These are phyloP conservation scores for Drosophila orena DNA, from an alignment of 1,140 invertebrate species.

Conservation along the genomic window DNA sequence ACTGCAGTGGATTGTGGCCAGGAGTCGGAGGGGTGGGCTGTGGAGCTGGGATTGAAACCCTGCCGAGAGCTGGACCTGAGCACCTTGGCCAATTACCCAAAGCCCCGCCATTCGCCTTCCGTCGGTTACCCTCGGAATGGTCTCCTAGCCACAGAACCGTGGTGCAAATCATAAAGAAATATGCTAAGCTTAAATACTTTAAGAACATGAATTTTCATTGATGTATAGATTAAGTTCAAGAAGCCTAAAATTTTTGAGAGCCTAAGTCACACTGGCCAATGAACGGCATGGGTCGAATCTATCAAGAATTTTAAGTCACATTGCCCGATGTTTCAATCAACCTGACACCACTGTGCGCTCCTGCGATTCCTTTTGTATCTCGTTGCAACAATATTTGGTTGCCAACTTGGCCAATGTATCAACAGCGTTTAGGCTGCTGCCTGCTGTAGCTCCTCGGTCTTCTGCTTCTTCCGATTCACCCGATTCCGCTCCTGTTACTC, in stretches of 20 bases:
- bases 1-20: conserved; percentile 33
- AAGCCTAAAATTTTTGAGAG: not conserved
- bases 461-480: conserved; percentile 23
- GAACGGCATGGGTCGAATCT: no score
- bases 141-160: conserved; percentile 20
- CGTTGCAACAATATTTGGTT: conserved; percentile 80
- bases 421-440: conserved; percentile 74
- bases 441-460: conserved; percentile 39
- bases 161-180: not conserved
- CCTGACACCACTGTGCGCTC: not conserved
- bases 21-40: not conserved
- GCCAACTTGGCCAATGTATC: conserved; percentile 75
- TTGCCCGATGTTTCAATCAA: not conserved
- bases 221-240: no score
- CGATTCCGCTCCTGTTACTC: conserved; percentile 32
- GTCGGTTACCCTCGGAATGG: not conserved
- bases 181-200: no score
- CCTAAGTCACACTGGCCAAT: no score
- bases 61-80: conserved; percentile 38
- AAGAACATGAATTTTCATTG: no score
- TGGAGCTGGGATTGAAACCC: conserved; percentile 8
- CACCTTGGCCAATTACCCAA: conserved; percentile 56
- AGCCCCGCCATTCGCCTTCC: conserved; percentile 11
- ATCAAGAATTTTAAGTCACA: not conserved
- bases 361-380: conserved; percentile 55